Conservation (phyloP, 2,888 invertebrate species). For the Cantharis flavilabris region DNA sequence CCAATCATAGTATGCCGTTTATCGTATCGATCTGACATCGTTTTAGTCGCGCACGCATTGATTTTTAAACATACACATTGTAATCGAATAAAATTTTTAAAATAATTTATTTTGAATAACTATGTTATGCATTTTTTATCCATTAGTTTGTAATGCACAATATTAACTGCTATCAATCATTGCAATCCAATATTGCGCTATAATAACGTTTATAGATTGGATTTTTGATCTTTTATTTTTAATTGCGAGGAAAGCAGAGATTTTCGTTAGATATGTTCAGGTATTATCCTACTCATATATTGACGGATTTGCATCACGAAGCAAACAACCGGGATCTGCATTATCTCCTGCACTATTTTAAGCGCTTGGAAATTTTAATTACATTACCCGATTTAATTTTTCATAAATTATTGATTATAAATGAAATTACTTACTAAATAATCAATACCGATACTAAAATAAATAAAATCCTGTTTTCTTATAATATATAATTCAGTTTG, state of each 20-base stretch:
- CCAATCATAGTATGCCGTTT: constrained; percentile 77
- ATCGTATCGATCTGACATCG: constrained; percentile 72
- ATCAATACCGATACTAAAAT: background rate
- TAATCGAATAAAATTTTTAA: constrained; percentile 2
- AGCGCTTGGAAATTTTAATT: background rate
- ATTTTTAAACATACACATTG: constrained; percentile 27
- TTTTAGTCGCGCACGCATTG: constrained; percentile 43
- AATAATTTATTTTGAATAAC: background rate
- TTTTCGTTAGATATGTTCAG: background rate
- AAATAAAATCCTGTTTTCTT: background rate
- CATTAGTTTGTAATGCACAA: background rate
- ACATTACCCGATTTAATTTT: background rate
- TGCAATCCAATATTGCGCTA: background rate
- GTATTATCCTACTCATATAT: background rate
- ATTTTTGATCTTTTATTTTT: background rate
- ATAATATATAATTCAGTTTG: too few relatives aligned
- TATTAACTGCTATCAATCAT: background rate
- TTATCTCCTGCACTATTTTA: background rate
- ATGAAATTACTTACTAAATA: background rate
- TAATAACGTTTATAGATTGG: background rate
- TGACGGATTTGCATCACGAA: background rate
- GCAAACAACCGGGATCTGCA: background rate
- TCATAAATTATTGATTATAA: background rate
- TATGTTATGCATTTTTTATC: background rate
- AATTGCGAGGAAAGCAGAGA: background rate